phyloP scores from a whole-genome alignment of 2,888 invertebrate species.

The Diarsia rubi region DNA sequence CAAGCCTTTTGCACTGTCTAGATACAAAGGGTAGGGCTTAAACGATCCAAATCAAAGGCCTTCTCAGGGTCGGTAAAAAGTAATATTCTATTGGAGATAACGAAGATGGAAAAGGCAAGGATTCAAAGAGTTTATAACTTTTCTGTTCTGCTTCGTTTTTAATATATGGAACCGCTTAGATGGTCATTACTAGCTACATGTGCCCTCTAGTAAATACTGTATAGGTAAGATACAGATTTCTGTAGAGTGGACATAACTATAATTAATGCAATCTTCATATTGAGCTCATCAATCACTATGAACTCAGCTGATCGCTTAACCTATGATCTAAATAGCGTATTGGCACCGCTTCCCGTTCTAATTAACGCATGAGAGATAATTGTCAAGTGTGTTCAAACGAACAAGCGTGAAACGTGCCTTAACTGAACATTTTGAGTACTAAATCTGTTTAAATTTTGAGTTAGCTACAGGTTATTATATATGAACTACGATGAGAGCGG shows the following conservation, averaged over 20 bases:
- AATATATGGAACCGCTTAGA: not conserved
- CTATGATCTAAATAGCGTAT: conserved; percentile 17
- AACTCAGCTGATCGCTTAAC: conserved; percentile 13
- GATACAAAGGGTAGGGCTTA: not conserved
- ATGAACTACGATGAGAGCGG: not conserved
- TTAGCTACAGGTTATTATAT: not conserved
- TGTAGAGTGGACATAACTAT: not conserved
- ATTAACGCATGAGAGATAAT: conserved; percentile 3
- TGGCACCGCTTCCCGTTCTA: conserved; percentile 35
- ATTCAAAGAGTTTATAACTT: not conserved
- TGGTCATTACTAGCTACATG: not conserved
- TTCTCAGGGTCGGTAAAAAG: not conserved
- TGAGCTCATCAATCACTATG: conserved; percentile 1
- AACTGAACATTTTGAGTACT: not conserved
- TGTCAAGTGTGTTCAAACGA: conserved; percentile 3
- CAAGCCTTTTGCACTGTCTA: not conserved
- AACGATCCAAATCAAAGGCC: not conserved
- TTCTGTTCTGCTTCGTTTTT: not conserved
- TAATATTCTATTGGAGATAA: not conserved
- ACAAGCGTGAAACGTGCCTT: too few relatives aligned
- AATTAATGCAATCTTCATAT: not conserved
- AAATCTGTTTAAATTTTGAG: not conserved
- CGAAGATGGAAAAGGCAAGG: not conserved
- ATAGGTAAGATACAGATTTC: not conserved
- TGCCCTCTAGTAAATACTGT: not conserved